Evolutionary conservation across 2,888 invertebrate genomes (phyloP).

Genomic region (Oligia latruncula): DNA sequence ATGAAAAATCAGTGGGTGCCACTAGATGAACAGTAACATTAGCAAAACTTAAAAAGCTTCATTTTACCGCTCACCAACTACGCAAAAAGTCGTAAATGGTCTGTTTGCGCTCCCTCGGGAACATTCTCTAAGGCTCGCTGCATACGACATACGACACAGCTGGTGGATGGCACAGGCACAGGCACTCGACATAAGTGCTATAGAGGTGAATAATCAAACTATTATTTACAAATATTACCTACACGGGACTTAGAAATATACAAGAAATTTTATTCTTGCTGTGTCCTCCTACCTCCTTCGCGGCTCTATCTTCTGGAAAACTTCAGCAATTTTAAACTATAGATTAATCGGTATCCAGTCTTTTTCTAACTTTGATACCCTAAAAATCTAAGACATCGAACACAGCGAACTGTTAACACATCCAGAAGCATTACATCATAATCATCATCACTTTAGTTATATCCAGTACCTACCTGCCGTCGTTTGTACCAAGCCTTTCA

Average conservation of each 20-base stretch:
- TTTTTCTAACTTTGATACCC: background rate
- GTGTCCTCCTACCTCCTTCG: background rate
- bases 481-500: slow-evolving; percentile 1
- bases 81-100: slow-evolving; percentile 55
- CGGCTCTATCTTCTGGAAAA: background rate
- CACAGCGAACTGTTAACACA: background rate
- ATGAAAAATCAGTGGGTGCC: background rate
- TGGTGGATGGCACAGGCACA: background rate
- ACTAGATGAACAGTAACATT: background rate
- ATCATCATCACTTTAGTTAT: background rate
- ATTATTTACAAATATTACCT: background rate
- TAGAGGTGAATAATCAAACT: background rate
- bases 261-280: background rate
- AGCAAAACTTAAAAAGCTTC: slow-evolving; percentile 21
- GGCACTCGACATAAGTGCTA: background rate
- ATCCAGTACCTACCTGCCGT: background rate
- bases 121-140: slow-evolving; percentile 43
- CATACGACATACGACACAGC: slow-evolving; percentile 8
- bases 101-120: slow-evolving; percentile 57
- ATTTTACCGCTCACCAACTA: slow-evolving; percentile 51
- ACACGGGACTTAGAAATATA: background rate
- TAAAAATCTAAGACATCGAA: background rate
- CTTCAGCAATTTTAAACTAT: background rate
- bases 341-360: background rate
- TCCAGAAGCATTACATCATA: background rate